Evolutionary conservation across 2,113 vertebrate species (phyloP), one percentile per base, ranked within the genome.

Genomic region (Vidua chalybeata): DNA sequence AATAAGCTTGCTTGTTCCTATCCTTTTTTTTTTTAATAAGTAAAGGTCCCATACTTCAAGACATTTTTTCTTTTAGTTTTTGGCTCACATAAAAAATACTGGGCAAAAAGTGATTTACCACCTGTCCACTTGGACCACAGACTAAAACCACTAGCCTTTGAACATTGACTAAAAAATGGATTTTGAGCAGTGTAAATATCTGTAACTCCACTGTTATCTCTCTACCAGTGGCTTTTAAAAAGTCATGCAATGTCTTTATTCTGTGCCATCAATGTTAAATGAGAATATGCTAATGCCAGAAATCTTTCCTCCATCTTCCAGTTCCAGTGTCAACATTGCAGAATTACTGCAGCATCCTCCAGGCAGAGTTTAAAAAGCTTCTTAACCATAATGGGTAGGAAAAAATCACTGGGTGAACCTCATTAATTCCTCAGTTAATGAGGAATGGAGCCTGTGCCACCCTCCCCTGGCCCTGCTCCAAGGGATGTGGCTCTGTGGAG

Each of bases 401-500:
- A 82, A 52, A 26, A 92, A 54, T 31, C 76, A 64, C n/a, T 35
- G 15, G 14, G 9, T 72, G 62, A 87, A n/a, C 16, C 10, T 46
- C 22, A 64, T 54, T 84, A 75, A 61, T 52, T 74, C 26, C 31
- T 84, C 21, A 39, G 59, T 59, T 37, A 37, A 59, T 37, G 23
- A 26, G 24, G n/a, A 59, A 59, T 59, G 15, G 58, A 72, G 75
- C 58, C 46, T 74, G 59, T 4, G 4, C 31, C n/a, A 24, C 45
- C 35, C 35, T 81, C 0, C 1, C 54, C 30, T 28, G 35, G 39
- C 51, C 20, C 23, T 51, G 20, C 35, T 67, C 56, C 77, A 43
- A 33, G 19, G 28, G 54, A 54, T 35, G 48, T 0, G 0, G 68
- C 54, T 55, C 17, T 37, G 20, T 2, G 0, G 61, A 63, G 59